Evolutionary conservation across 2,113 vertebrate species (phyloP).

Genomic region (Ranitomeya imitator): DNA sequence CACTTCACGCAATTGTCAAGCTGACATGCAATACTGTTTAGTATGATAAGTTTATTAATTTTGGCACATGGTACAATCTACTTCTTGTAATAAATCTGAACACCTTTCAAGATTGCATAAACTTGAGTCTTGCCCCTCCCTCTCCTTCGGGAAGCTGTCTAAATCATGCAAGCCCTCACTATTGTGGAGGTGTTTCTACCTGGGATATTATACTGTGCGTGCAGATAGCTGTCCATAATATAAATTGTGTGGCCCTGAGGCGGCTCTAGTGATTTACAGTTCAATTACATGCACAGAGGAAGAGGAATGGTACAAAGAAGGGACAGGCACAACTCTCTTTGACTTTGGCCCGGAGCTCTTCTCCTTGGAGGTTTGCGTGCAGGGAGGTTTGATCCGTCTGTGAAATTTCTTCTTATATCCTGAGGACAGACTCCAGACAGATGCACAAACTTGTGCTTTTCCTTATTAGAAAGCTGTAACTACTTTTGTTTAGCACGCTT

Average conservation of each 20-base stretch:
- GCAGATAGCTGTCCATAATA: constrained; percentile 38
- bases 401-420: constrained; percentile 37
- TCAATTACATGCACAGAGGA: constrained; percentile 56
- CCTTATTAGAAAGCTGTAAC: background rate
- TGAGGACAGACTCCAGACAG: constrained; percentile 36
- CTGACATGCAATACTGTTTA: background rate
- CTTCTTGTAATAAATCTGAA: constrained; percentile 24
- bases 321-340: constrained; percentile 29
- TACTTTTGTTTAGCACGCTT: background rate
- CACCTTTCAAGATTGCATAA: background rate
- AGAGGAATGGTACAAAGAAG: constrained; percentile 42
- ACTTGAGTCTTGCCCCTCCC: background rate
- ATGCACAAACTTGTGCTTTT: constrained; percentile 27
- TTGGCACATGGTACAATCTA: constrained; percentile 11
- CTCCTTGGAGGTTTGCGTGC: constrained; percentile 47
- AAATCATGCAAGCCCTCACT: background rate
- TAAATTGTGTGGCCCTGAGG: constrained; percentile 39
- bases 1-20: background rate
- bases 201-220: constrained; percentile 37
- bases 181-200: background rate
- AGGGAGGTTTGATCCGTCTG: constrained; percentile 36
- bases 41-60: constrained; percentile 20
- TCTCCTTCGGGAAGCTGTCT: constrained; percentile 8
- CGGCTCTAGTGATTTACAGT: constrained; percentile 40
- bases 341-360: constrained; percentile 38